phyloP scores from a whole-genome alignment of 2,113 vertebrate genomes.

The Delphinapterus leucas region DNA sequence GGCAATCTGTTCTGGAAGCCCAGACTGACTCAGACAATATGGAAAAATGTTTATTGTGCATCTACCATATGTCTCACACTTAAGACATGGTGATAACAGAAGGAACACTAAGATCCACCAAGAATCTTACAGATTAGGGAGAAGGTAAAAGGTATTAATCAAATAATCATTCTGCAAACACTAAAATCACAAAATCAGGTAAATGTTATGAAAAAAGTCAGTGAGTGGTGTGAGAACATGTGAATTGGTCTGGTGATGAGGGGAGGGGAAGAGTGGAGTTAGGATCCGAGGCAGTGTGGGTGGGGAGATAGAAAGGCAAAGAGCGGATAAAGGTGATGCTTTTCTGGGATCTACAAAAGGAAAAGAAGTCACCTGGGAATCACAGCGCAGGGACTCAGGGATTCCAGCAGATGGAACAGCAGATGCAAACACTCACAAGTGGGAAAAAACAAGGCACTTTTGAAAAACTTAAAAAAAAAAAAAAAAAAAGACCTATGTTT shows the following conservation, averaged over 20 bases:
- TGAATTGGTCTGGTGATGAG: not conserved
- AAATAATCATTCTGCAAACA: not conserved
- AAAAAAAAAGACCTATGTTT: not conserved
- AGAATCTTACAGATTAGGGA: not conserved
- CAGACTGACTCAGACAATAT: not conserved
- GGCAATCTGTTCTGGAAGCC: not conserved
- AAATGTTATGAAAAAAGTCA: not conserved
- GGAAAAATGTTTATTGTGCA: not conserved
- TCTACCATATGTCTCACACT: not conserved
- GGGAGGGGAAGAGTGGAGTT: not conserved
- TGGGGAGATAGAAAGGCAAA: not conserved
- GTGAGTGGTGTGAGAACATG: fast-evolving
- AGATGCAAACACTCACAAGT: not conserved
- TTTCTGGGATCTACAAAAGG: not conserved
- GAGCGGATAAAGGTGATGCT: not conserved
- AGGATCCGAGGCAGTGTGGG: fast-evolving
- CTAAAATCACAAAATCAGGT: not conserved
- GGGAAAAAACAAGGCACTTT: not conserved
- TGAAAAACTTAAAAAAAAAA: not conserved
- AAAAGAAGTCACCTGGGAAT: not conserved
- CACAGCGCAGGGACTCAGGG: not conserved
- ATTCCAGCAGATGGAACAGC: too few species aligned
- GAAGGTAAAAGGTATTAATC: not conserved
- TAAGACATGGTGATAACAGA: not conserved
- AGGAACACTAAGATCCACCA: not conserved